A percentile compares a stretch with the other conserved stretches of the same genome.
These are phyloP conservation scores for Eciton burchellii DNA, from an alignment of 1,140 invertebrate species.

Conservation along the genomic window DNA sequence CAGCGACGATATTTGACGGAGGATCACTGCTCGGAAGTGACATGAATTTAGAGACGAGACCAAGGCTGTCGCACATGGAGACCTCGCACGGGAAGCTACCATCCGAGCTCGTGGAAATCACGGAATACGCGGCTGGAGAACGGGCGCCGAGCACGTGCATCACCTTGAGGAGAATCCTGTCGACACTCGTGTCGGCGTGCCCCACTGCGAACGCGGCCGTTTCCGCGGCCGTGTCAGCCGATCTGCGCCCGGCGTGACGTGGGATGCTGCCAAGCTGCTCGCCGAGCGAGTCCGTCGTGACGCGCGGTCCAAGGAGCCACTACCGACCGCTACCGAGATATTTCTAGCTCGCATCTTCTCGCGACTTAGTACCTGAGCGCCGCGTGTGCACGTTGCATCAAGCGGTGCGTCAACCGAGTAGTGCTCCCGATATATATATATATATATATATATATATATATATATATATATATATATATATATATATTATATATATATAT, in stretches of 20 bases:
- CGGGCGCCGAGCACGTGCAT: not conserved
- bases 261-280: constrained; percentile 75
- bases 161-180: constrained; percentile 38
- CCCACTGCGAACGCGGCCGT: constrained; percentile 61
- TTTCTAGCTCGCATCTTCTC: constrained; percentile 67
- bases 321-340: constrained; percentile 63
- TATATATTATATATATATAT: too few relatives aligned
- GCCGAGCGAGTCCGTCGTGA: constrained; percentile 47
- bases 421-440: not conserved
- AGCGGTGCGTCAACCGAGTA: not conserved
- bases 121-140: too few relatives aligned
- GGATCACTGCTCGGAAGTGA: too few relatives aligned
- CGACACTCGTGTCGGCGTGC: constrained; percentile 26
- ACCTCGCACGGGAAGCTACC: too few relatives aligned
- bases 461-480: too few relatives aligned
- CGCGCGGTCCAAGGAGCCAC: constrained; percentile 45
- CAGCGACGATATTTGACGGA: not conserved
- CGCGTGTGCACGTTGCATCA: constrained; percentile 62
- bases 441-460: too few relatives aligned
- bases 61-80: too few relatives aligned
- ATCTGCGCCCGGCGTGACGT: constrained; percentile 55
- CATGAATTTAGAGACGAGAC: not conserved
- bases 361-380: constrained; percentile 65
- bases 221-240: constrained; percentile 51
- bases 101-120: too few relatives aligned